Evolutionary conservation across 2,113 vertebrate species (phyloP).

Genomic region (Terrapene triunguis): DNA sequence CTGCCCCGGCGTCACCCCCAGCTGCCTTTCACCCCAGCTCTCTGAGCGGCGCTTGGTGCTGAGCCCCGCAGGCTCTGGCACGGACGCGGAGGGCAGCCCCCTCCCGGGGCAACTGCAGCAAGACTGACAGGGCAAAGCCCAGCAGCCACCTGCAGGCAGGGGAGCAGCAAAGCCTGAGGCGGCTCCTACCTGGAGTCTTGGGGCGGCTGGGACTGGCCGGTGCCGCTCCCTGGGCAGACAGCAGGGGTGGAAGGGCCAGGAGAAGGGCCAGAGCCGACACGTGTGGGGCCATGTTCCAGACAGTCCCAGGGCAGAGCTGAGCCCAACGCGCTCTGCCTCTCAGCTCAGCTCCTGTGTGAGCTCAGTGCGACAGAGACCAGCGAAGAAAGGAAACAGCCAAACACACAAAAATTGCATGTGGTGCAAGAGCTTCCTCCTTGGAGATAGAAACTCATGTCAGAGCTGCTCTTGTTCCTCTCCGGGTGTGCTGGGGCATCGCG

Average conservation of each 20-base stretch:
- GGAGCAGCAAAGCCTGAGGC: rapidly evolving
- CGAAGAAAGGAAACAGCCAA: constrained; percentile 38
- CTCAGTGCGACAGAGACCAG: not conserved
- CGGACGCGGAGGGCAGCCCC: not conserved
- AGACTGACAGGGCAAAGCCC: rapidly evolving
- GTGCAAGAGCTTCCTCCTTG: constrained; percentile 66
- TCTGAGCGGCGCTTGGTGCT: rapidly evolving
- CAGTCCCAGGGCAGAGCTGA: not conserved
- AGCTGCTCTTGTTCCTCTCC: rapidly evolving
- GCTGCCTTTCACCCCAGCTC: not conserved
- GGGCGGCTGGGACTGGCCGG: rapidly evolving
- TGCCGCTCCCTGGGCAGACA: rapidly evolving
- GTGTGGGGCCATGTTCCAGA: not conserved
- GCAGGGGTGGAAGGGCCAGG: not conserved
- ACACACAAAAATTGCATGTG: not conserved
- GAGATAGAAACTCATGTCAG: constrained; percentile 3
- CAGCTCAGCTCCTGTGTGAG: not conserved
- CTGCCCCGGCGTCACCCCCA: not conserved
- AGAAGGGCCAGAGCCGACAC: not conserved
- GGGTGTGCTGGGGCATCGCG: rapidly evolving
- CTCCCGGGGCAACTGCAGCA: not conserved
- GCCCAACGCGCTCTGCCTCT: rapidly evolving
- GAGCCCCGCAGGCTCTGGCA: rapidly evolving
- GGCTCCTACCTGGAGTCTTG: not conserved
- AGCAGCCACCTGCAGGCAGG: not conserved